A percentile compares a stretch with the other conserved stretches of the same genome.
Conservation (phyloP, 2,888 invertebrate genomes). For the Mycogona germanica region DNA sequence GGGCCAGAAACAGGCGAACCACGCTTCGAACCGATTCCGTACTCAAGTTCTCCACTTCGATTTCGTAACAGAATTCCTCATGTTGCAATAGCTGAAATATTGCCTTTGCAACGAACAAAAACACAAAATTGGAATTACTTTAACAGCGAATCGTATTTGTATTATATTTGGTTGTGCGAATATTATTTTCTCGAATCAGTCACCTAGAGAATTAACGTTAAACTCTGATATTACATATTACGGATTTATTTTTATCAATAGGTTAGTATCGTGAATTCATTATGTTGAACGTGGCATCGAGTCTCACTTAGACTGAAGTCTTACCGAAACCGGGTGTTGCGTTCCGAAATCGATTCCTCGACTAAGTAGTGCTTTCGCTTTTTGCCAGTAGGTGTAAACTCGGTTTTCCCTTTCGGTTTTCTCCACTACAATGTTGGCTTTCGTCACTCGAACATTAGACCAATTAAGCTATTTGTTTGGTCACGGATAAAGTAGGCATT, state of each 20-base stretch:
- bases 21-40: slow-evolving; percentile 46
- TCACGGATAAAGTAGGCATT: too few relatives aligned
- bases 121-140: too few relatives aligned
- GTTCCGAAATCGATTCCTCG: slow-evolving; percentile 60
- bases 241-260: too few relatives aligned
- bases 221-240: too few relatives aligned
- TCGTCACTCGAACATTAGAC: slow-evolving; percentile 24
- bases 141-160: too few relatives aligned
- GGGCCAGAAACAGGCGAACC: slow-evolving; percentile 54
- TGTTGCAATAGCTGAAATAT: slow-evolving; percentile 56
- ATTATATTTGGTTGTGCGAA: too few relatives aligned
- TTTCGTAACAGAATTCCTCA: slow-evolving; percentile 46
- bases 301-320: too few relatives aligned
- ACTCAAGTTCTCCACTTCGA: slow-evolving; percentile 40
- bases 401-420: slow-evolving; percentile 19
- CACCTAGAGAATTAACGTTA: too few relatives aligned
- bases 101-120: slow-evolving; percentile 29
- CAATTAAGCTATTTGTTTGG: slow-evolving; percentile 27
- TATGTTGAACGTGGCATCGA: too few relatives aligned
- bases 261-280: too few relatives aligned
- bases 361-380: slow-evolving; percentile 60
- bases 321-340: slow-evolving; percentile 24
- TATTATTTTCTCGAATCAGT: too few relatives aligned
- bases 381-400: slow-evolving; percentile 48
- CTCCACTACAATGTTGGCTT: slow-evolving; percentile 22